Base-by-base conservation (phyloP, 1,140 invertebrate species). In the Nixonia krombeini region DNA sequence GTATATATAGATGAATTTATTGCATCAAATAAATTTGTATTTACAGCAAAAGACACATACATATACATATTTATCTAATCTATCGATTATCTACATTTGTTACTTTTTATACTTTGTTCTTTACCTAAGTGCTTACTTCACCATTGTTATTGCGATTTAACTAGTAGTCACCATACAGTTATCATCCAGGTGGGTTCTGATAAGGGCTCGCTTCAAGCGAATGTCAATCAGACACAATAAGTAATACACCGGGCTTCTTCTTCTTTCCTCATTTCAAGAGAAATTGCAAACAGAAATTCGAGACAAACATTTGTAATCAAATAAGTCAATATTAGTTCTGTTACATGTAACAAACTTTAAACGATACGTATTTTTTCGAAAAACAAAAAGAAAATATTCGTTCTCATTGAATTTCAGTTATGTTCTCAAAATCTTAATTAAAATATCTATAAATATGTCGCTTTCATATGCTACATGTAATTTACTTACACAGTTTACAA, bases 21-120 rank as follows among this genome's bases (percentile, higher is more conserved):
- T 84, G 81, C 81, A 79, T 81, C 75, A 75, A 74, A 75, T 79
- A 70, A 70, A 76, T 53, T 80, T 75, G 74, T 84, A 85, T 83
- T 79, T 83, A 83, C 81, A 83, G 69, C 68, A 68, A 68, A 74
- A 72, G 72, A 82, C 74, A 83, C 78, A 78, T 80, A 83, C 70
- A 80, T 84, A 80, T 80, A 75, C 74, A 80, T 79, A 78, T 77
- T 74, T 66, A 72, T 80, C 77, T 81, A 78, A 64, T 81, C 72
- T 82, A 83, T 35, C 63, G 71, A 77, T 78, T 81, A 80, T 82
- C 76, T 83, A 82, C 74, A 81, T 75, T 73, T 72, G 79, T 76
- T 76, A 77, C 51, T 73, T 79, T 75, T 69, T 55, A 58, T 68
- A 66, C 52, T 49, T 33, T 55, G 50, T 71, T 62, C 44, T 51